phyloP scores from a whole-genome alignment of 2,888 invertebrate species.

The Gortyna flavago region DNA sequence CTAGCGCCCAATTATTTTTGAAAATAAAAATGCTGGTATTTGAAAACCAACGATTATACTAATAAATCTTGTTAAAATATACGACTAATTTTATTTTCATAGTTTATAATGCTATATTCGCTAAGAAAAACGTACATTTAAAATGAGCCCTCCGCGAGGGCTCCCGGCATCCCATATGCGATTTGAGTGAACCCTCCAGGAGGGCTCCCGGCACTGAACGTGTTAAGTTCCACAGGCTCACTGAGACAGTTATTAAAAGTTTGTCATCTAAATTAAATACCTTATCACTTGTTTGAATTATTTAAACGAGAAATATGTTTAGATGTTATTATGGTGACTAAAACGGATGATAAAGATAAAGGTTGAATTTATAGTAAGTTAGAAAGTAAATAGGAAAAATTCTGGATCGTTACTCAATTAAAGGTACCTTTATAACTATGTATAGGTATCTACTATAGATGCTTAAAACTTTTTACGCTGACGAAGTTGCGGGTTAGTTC shows the following conservation, averaged over 20 bases:
- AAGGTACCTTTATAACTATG: not conserved
- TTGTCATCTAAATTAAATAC: conserved; percentile 1
- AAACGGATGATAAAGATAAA: not conserved
- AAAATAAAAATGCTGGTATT: too few relatives aligned
- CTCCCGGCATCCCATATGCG: too few relatives aligned
- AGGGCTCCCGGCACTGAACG: too few relatives aligned
- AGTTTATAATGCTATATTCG: too few relatives aligned
- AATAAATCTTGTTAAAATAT: too few relatives aligned
- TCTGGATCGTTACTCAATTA: not conserved
- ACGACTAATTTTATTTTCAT: too few relatives aligned
- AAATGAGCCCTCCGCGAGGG: too few relatives aligned
- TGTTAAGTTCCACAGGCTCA: not conserved
- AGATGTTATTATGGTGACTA: not conserved
- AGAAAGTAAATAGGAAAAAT: not conserved
- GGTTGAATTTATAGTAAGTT: not conserved
- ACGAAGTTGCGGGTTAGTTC: not conserved
- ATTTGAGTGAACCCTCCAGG: too few relatives aligned
- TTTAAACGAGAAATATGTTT: not conserved
- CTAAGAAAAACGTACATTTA: too few relatives aligned
- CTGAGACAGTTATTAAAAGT: not conserved
- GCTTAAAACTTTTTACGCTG: not conserved
- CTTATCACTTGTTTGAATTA: not conserved
- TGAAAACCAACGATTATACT: too few relatives aligned
- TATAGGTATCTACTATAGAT: not conserved
- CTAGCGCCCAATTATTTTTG: too few relatives aligned